Base-by-base conservation (phyloP, 30 jellyfish, hydroid and myxozoan genomes). In the Chrysaora quinquecirrha region DNA sequence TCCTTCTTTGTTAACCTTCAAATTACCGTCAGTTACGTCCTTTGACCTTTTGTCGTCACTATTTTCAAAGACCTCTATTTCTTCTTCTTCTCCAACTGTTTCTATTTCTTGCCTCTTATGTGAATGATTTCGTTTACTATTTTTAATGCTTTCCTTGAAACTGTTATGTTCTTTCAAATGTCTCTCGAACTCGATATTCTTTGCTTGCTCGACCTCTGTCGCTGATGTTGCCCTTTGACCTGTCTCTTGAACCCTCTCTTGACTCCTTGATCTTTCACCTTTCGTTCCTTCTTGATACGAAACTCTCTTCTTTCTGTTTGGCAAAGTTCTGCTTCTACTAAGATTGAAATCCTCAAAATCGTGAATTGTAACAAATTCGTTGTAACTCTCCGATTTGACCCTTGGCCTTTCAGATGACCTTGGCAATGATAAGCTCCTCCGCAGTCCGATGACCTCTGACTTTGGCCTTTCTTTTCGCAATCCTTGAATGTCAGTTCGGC, bases 241-340 rank as follows among this genome's bases (percentile, higher is more conserved):
- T 52, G 4, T 52, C 3, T 3, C 4, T 38, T 38, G 6, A n/a
- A n/a, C n/a, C n/a, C n/a, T n/a, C n/a, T 43, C 58, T 43, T 43
- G 58, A 43, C 58, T 43, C 58, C 58, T 43, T 43, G 58, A 43
- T 20, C 68, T 52, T 52, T 52, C 68, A 52, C 68, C 83, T 54
- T 82, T 82, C 32, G 76, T 70, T 7, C 71, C 85, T 33, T 68
- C 85, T 81, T 82, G 80, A 30, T 82, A 82, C 18, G 85, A 66
- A 30, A 82, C 92, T 46, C 85, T 76, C 48, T 82, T 82, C 66
- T 82, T 82, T 25, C 80, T 82, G 49, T 69, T 1, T 64, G 92
- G 92, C 63, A 82, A 50, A 1, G 92, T 82, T 0, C 80, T 70
- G 16, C 80, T 68, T 70, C 66, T 82, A 18, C 68, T 52, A 34